Base-by-base conservation (phyloP, 2,888 invertebrate species). In the Apamea epomidion region DNA sequence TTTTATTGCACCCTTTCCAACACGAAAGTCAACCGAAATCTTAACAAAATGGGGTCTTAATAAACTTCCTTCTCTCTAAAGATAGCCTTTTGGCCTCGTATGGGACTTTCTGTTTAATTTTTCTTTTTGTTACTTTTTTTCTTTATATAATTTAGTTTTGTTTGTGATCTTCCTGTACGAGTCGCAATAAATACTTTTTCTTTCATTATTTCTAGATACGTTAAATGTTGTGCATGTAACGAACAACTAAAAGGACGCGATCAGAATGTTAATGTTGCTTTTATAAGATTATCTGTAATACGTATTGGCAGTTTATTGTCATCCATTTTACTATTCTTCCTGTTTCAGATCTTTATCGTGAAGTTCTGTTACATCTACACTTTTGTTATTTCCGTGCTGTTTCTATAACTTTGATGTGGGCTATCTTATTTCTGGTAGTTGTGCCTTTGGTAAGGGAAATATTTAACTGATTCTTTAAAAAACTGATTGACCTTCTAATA, bases 291-390 rank as follows among this genome's bases (percentile, higher is more conserved):
- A 86, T 58, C 60, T 54, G 79, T 65, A 62, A 62, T 42, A 67
- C 25, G 21, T 68, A 85, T 67, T 77, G 54, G 37, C 54, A 48
- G 58, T 67, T 70, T 65, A 64, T 37, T 64, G 71, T 64, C 42
- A 60, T 71, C 32, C 29, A 67, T 74, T 37, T 37, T 14, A 62
- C 25, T 6, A 45, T 54, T 82, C 84, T 86, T 86, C 83, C 86
- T 85, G 72, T 75, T 70, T 62, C 64, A 72, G 68, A 73, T 73
- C 10, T 58, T n/a, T 62, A 32, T 68, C 67, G 67, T 62, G 10
- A 21, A 62, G 45, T 67, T 70, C 65, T 82, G 48, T 83, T 77
- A 70, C 70, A 77, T 77, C 32, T 42, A 69, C 29, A 45, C 25
- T 48, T 21, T 75, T 67, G 12, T 60, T 16, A 51, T 80, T 80